phyloP scores from a whole-genome alignment of 2,888 invertebrate species.

The Acholoe squamosa region DNA sequence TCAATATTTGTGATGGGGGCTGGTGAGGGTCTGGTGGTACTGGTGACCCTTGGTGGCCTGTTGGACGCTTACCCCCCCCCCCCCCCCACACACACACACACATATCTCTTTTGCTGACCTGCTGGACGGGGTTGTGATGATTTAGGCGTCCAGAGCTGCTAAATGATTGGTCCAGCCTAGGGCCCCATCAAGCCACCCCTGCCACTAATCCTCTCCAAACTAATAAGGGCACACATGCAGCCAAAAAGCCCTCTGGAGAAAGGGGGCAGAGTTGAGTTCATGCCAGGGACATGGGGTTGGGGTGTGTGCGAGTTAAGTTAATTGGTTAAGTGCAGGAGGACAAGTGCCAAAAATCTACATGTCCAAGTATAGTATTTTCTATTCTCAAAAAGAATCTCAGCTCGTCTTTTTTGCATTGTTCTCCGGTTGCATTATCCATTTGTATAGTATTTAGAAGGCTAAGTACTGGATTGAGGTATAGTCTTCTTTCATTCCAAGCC shows the following conservation, averaged over 20 bases:
- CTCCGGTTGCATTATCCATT: no score
- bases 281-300: neutral
- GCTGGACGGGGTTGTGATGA: slow-evolving; percentile 16
- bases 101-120: neutral
- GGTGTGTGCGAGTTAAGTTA: neutral
- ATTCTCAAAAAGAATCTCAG: no score
- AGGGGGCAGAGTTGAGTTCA: neutral
- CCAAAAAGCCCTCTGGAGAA: slow-evolving; percentile 44
- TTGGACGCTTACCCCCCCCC: neutral
- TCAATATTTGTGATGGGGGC: slow-evolving; percentile 45
- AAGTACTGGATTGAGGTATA: no score
- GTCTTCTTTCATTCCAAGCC: no score
- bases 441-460: no score
- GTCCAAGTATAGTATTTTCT: no score
- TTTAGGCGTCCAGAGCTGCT: slow-evolving; percentile 27
- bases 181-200: slow-evolving; percentile 40
- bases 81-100: no score
- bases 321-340: no score
- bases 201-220: slow-evolving; percentile 43
- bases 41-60: neutral
- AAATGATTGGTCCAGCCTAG: slow-evolving; percentile 30
- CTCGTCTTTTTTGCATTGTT: no score
- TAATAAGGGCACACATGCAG: slow-evolving; percentile 42
- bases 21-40: slow-evolving; percentile 30
- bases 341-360: no score